Evolutionary conservation across 2,113 vertebrate species (phyloP), one percentile per base, ranked within the genome.

Genomic region (Ictidomys tridecemlineatus): DNA sequence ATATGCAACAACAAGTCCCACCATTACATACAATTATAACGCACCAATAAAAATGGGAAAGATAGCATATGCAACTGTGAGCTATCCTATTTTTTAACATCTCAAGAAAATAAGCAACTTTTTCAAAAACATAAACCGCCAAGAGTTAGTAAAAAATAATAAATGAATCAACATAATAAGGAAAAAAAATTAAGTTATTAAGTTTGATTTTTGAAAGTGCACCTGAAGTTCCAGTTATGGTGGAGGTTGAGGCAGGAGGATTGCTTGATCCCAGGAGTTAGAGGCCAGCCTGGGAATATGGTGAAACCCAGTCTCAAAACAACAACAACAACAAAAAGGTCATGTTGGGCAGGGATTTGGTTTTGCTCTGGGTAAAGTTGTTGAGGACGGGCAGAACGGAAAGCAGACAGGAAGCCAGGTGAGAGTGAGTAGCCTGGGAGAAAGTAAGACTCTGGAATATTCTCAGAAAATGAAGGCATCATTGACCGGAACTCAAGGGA

Each of bases 21-120:
- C 56, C 56, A 22, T 58, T 58, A 58, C 8, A 6, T 22, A 58
- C 4, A 58, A 58, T 5, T 20, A 22, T 58, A 58, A 58, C 6
- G 56, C 56, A 58, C 51, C 51, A 4, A 58, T 58, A 58, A 58
- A 58, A 53, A 53, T 22, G 56, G 56, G 56, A 58, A 58, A 58
- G 51, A 58, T 7, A 51, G 1, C 72, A 30, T 42, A 20, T 34
- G 30, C 6, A 91, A 53, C 51, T n/a, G 8, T 63, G 53, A 18
- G 56, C 53, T 61, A 26, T 11, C 12, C 18, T 39, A 56, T 34
- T 2, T 83, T 76, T 58, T 37, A 85, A 73, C n/a, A 67, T 67
- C 86, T 39, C 65, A 45, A 85, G 8, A 85, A 90, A 90, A 30
- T 67, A 18, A 96, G 14, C n/a, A 65, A 16, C 7, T 79, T 90